Conservation (phyloP, 2,113 vertebrate genomes). For the Coreoperca whiteheadi region DNA sequence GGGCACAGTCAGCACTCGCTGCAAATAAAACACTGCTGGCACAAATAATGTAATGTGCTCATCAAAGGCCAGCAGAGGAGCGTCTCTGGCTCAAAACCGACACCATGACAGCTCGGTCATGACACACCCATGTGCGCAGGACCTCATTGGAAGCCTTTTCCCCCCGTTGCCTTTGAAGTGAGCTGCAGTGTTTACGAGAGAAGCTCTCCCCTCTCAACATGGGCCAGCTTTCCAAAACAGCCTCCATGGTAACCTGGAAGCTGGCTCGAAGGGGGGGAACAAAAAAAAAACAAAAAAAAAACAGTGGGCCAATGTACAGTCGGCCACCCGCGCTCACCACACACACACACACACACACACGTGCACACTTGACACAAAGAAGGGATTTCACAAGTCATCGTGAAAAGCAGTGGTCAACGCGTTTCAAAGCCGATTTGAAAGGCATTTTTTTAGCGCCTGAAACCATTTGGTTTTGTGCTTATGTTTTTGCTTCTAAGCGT, state of each 20-base stretch:
- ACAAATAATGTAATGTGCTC: not conserved
- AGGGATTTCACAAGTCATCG: not conserved
- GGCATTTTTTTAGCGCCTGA: slow-evolving; percentile 25
- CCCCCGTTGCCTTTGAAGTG: slow-evolving; percentile 67
- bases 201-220: slow-evolving; percentile 66
- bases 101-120: slow-evolving; percentile 21
- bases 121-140: slow-evolving; percentile 41
- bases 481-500: not conserved
- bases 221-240: slow-evolving; percentile 84
- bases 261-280: slow-evolving; percentile 39
- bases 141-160: slow-evolving; percentile 45
- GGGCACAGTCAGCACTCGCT: not conserved
- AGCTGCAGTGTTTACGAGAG: slow-evolving; percentile 66
- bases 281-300: no score
- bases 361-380: slow-evolving; percentile 15
- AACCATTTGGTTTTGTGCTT: slow-evolving; percentile 12
- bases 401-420: slow-evolving; percentile 3
- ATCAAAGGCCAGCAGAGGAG: slow-evolving; percentile 28
- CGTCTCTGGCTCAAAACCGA: slow-evolving; percentile 35
- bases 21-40: slow-evolving; percentile 28
- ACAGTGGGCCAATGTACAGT: slow-evolving; percentile 19
- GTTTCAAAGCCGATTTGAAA: slow-evolving; percentile 17
- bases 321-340: slow-evolving; percentile 4
- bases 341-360: not conserved
- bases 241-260: slow-evolving; percentile 78